Evolutionary conservation across 1,140 invertebrate species (phyloP).

Genomic region (Drosophila sproati): DNA sequence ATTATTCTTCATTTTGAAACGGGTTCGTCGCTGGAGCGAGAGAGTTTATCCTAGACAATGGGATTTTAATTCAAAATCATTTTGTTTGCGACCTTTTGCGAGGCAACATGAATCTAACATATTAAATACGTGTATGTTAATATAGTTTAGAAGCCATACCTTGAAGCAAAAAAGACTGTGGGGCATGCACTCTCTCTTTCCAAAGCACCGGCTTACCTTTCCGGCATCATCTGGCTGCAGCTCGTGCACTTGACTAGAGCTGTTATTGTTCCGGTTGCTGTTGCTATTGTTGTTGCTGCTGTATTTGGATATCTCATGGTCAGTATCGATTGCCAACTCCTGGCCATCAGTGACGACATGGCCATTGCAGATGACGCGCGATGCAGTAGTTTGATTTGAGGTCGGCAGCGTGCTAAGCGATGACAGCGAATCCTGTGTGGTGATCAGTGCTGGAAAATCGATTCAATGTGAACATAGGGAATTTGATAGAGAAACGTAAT

Average conservation of each 20-base stretch:
- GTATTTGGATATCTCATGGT: slow-evolving; percentile 47
- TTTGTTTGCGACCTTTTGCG: slow-evolving; percentile 17
- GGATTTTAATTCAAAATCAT: slow-evolving; percentile 40
- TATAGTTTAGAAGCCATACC: slow-evolving; percentile 86
- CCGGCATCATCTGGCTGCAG: slow-evolving; percentile 82
- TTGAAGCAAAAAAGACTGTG: slow-evolving; percentile 91
- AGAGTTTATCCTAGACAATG: slow-evolving; percentile 71
- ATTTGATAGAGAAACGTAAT: background rate
- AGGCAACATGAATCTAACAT: slow-evolving; percentile 64
- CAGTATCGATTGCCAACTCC: slow-evolving; percentile 46
- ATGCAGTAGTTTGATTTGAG: slow-evolving; percentile 53
- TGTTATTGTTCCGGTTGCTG: slow-evolving; percentile 36
- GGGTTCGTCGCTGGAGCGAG: slow-evolving; percentile 51
- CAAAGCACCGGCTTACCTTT: slow-evolving; percentile 89
- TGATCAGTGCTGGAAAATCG: slow-evolving; percentile 54
- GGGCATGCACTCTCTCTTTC: slow-evolving; percentile 89
- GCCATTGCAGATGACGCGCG: slow-evolving; percentile 63
- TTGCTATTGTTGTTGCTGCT: slow-evolving; percentile 45
- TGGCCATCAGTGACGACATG: slow-evolving; percentile 41
- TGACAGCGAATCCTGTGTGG: slow-evolving; percentile 65
- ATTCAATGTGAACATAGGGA: background rate
- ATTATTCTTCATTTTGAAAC: slow-evolving; percentile 19
- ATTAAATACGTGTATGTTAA: slow-evolving; percentile 84
- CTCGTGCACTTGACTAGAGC: slow-evolving; percentile 63
- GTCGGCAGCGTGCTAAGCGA: slow-evolving; percentile 68